Base-by-base conservation (phyloP, 2,113 vertebrate species). In the Syrrhaptes paradoxus region DNA sequence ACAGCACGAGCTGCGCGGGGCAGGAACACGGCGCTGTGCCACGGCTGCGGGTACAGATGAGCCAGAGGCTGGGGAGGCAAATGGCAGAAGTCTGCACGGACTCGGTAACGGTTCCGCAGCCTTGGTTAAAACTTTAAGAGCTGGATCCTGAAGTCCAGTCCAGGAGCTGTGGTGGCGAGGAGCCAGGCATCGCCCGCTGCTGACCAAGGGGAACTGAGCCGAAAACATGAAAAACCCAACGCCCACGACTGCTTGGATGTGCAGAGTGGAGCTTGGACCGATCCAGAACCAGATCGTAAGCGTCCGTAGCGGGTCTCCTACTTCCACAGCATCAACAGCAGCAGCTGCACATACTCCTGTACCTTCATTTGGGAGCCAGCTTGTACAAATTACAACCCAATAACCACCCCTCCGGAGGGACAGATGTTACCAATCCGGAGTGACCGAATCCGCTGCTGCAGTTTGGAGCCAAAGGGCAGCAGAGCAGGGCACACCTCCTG, bases 261-360 rank as follows among this genome's bases (percentile, higher is more conserved):
- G 77, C 73, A 55, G 63, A 45, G 77, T 68, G 51, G 63, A 45
- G 49, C 22, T 4, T 3, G 21, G 52, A 43, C 20, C 9, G 4
- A 21, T 2, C 5, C 43, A 2, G 6, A 8, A 4, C 18, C 18
- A 34, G 48, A 10, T 4, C 17, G 2, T 1, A 5, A 6, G 4
- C n/a, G 1, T 1, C 3, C 12, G 85, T 10, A 41, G 10, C 31
- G 7, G 4, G 16, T 14, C 66, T 38, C 26, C 65, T 31, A 1
- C 5, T 32, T 19, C 59, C 70, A 16, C 51, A n/a, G 57, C 67
- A 20, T 0, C 1, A 2, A 6, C 54, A 59, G 24, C 16, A 17
- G 55, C 7, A 6, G 52, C 80, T n/a, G 11, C 0, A 3, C 4
- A 1, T 4, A 6, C 74, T 19, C 8, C 1, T 3, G 17, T 4